These are phyloP conservation scores for Sycophila texana DNA, from an alignment of 2,888 invertebrate species.

Conservation along the genomic window DNA sequence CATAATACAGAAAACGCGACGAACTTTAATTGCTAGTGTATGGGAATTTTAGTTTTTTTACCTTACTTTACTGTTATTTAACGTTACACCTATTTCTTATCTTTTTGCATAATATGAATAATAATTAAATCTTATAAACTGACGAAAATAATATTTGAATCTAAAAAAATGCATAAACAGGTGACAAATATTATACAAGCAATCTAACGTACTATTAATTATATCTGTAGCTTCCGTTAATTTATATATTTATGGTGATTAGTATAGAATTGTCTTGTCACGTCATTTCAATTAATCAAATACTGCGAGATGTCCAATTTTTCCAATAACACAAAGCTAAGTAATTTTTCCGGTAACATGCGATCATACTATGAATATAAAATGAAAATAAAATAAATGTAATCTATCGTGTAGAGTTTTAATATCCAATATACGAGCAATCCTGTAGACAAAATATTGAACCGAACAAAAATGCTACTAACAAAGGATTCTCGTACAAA, in stretches of 20 bases:
- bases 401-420: not conserved
- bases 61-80: not conserved
- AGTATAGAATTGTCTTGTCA: not conserved
- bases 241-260: not conserved
- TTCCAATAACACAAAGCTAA: no score
- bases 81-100: not conserved
- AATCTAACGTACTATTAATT: not conserved
- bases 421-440: not conserved
- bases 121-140: not conserved
- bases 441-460: no score
- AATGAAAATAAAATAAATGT: no score
- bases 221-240: not conserved
- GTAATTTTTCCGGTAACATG: not conserved
- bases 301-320: no score
- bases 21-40: not conserved
- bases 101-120: not conserved
- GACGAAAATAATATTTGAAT: not conserved
- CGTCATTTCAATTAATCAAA: not conserved
- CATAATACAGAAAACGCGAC: conserved; percentile 30
- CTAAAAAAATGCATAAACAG: not conserved
- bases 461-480: no score
- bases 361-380: not conserved
- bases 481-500: no score
- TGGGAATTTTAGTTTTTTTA: no score
- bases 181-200: not conserved